A percentile compares a stretch with the other conserved stretches of the same genome.
Evolutionary conservation across 1,140 invertebrate genomes (phyloP).

Genomic region (Ceratina japonica): DNA sequence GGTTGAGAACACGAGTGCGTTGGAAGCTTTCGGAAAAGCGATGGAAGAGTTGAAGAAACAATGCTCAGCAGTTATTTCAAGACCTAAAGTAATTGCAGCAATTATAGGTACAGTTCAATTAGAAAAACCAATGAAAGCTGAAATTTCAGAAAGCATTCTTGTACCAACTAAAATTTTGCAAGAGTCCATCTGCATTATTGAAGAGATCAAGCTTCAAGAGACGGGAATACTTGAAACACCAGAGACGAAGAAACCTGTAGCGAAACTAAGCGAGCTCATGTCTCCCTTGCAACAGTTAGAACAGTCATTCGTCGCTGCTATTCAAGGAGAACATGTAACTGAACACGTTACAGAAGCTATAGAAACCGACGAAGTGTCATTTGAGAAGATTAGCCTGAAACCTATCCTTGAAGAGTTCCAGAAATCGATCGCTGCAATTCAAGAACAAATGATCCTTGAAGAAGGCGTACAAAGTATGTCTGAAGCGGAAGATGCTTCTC

Average conservation of each 20-base stretch:
- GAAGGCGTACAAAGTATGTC: constrained; percentile 36
- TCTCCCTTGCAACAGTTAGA: constrained; percentile 49
- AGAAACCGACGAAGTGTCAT: not conserved
- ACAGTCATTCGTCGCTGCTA: constrained; percentile 48
- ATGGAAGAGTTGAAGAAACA: constrained; percentile 49
- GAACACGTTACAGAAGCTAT: constrained; percentile 18
- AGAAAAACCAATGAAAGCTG: constrained; percentile 7
- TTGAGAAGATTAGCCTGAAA: constrained; percentile 35
- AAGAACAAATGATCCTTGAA: constrained; percentile 65
- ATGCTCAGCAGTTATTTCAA: constrained; percentile 15
- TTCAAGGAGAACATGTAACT: constrained; percentile 41
- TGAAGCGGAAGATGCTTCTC: constrained; percentile 43
- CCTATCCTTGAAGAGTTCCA: constrained; percentile 55
- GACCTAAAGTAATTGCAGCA: constrained; percentile 37
- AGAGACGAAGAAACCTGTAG: constrained; percentile 31
- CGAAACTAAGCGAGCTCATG: constrained; percentile 35
- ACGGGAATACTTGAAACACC: constrained; percentile 26
- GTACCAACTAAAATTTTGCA: constrained; percentile 41
- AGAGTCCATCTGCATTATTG: constrained; percentile 50
- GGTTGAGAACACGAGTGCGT: constrained; percentile 43
- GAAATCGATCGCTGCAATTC: constrained; percentile 62
- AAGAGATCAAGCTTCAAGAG: constrained; percentile 53
- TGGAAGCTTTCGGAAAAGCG: constrained; percentile 49
- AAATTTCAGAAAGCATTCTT: constrained; percentile 24
- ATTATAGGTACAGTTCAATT: not conserved